Conservation (phyloP, 2,888 invertebrate species). For the Brachyopa scutellaris region DNA sequence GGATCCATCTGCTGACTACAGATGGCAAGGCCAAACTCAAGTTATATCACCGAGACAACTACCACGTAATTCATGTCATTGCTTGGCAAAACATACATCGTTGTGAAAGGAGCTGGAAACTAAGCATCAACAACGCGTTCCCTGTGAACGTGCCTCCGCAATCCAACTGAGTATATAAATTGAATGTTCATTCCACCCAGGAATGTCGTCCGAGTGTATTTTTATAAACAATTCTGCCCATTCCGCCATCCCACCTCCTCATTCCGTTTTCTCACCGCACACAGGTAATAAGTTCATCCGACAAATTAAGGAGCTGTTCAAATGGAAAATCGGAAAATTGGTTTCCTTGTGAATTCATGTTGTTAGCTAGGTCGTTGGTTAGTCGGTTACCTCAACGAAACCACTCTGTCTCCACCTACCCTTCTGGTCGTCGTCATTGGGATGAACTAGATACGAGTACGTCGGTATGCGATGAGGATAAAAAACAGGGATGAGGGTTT, state of each 20-base stretch:
- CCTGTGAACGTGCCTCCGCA: conserved; percentile 47
- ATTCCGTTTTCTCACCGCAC: conserved; percentile 52
- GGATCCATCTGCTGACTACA: no score
- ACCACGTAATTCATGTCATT: conserved; percentile 47
- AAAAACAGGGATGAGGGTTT: conserved; percentile 43
- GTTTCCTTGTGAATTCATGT: conserved; percentile 71
- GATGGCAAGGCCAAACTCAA: conserved; percentile 14
- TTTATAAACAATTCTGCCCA: conserved; percentile 52
- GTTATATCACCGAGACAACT: conserved; percentile 15
- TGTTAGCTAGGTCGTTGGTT: conserved; percentile 68
- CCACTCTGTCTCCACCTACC: background rate
- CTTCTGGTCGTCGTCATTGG: no score
- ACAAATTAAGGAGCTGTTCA: conserved; percentile 73
- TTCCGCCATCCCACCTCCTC: background rate
- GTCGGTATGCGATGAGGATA: conserved; percentile 19
- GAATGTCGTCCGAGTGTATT: conserved; percentile 66
- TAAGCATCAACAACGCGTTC: conserved; percentile 32
- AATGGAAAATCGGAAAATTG: conserved; percentile 73
- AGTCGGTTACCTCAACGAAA: conserved; percentile 44
- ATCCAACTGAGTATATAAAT: conserved; percentile 56
- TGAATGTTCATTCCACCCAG: conserved; percentile 53
- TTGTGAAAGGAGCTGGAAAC: conserved; percentile 20
- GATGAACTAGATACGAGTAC: no score
- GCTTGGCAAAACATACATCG: conserved; percentile 33
- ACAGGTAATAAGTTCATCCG: conserved; percentile 73